phyloP scores from a whole-genome alignment of 1,140 invertebrate species.

The Mamestra configurata region DNA sequence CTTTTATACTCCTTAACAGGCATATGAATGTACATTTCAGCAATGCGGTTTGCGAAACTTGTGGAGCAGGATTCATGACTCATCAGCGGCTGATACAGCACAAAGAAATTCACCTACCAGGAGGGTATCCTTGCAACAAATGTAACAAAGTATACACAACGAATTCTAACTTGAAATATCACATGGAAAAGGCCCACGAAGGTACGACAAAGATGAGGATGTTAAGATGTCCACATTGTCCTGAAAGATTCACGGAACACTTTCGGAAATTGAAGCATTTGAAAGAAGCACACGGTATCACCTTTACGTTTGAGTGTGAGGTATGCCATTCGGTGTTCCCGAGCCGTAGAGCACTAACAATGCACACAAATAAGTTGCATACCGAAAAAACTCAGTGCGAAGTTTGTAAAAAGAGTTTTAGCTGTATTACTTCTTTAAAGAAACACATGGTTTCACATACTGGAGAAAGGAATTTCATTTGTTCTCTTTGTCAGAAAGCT shows the following conservation, averaged over 20 bases:
- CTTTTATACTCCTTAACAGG: slow-evolving; percentile 73
- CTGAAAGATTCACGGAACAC: slow-evolving; percentile 73
- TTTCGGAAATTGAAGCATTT: slow-evolving; percentile 74
- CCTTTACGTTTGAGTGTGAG: slow-evolving; percentile 72
- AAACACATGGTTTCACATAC: slow-evolving; percentile 92
- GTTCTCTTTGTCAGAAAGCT: slow-evolving; percentile 87
- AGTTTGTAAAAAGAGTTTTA: slow-evolving; percentile 86
- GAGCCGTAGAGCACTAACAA: slow-evolving; percentile 69
- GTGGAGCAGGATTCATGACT: slow-evolving; percentile 79
- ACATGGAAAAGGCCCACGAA: slow-evolving; percentile 72
- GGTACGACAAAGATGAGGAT: slow-evolving; percentile 65
- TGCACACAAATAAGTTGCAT: slow-evolving; percentile 85
- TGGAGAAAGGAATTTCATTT: slow-evolving; percentile 89
- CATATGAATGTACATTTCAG: slow-evolving; percentile 80
- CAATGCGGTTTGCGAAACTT: slow-evolving; percentile 78
- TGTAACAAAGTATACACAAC: slow-evolving; percentile 78
- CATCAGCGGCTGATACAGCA: slow-evolving; percentile 76
- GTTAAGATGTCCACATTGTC: slow-evolving; percentile 71
- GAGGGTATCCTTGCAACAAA: slow-evolving; percentile 68
- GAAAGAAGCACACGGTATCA: slow-evolving; percentile 71
- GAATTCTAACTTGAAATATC: slow-evolving; percentile 71
- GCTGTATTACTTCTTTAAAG: slow-evolving; percentile 89
- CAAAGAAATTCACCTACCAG: slow-evolving; percentile 72
- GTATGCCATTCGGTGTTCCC: slow-evolving; percentile 67
- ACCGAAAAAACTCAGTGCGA: slow-evolving; percentile 86